Percentiles rank a stretch among this genome's conserved stretches.
phyloP scores from a whole-genome alignment of 92 coral and sea anemone species.

The Paragorgia papillata region DNA sequence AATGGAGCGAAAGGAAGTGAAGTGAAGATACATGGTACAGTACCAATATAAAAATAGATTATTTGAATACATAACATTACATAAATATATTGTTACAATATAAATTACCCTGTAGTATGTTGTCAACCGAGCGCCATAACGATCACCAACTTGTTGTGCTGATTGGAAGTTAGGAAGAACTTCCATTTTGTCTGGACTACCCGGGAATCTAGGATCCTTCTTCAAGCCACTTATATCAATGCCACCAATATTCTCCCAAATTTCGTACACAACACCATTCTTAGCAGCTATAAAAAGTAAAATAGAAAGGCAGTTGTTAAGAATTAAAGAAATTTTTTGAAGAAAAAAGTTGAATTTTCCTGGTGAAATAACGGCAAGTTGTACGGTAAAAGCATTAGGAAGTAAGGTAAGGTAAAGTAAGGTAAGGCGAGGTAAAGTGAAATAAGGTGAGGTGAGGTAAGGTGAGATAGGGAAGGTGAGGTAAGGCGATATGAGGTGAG shows the following conservation, averaged over 20 bases:
- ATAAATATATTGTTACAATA: too few relatives aligned
- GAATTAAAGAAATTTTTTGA: background rate
- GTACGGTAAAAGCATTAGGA: too few relatives aligned
- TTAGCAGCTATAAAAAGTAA: conserved; percentile 49
- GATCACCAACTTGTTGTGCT: conserved; percentile 43
- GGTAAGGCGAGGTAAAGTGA: too few relatives aligned
- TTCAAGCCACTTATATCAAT: conserved; percentile 51
- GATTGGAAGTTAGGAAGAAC: conserved; percentile 44
- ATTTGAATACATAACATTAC: too few relatives aligned
- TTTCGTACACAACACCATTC: conserved; percentile 58
- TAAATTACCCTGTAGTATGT: conserved; percentile 64
- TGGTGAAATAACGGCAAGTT: too few relatives aligned
- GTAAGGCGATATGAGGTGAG: too few relatives aligned
- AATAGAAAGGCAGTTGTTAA: background rate
- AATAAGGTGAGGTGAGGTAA: too few relatives aligned
- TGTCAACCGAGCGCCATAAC: conserved; percentile 61
- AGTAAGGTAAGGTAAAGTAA: too few relatives aligned
- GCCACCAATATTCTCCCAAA: conserved; percentile 64
- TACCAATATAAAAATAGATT: background rate
- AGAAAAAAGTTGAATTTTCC: too few relatives aligned
- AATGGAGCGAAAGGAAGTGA: too few relatives aligned
- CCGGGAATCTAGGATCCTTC: conserved; percentile 47
- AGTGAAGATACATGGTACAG: background rate
- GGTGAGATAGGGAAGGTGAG: too few relatives aligned
- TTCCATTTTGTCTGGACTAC: conserved; percentile 41